Evolutionary conservation across 2,888 invertebrate species (phyloP), one percentile per base, ranked within the genome.

Genomic region (Uropetala carovei): DNA sequence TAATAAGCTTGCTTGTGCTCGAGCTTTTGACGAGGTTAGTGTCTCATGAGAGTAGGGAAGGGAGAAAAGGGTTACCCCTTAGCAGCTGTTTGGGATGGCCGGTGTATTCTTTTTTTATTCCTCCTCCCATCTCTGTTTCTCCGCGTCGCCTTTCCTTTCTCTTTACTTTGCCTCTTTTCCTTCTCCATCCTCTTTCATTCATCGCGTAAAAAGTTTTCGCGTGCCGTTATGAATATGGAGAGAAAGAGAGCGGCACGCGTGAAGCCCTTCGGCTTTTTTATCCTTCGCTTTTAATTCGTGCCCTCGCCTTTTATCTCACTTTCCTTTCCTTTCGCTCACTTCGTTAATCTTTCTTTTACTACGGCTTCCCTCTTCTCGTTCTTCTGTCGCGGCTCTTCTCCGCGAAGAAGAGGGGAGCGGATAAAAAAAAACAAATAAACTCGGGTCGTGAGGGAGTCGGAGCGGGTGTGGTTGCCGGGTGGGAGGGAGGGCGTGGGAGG

Each of bases 1-100:
- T 89, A 64, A 89, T 68, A 89, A 89, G 60, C 64, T 89, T 89
- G 43, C 89, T 68, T 43, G 43, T 27, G 60, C 30, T 60, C 64
- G 89, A 43, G 64, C 89, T 68, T 64, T 89, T 68, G 89, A 89
- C 89, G 64, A 89, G 8, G 60, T 60, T 30, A 59, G 14, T 86
- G n/a, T 89, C 89, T 58, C 89, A 8, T 10, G 64, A n/a, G 60
- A 18, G 85, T 18, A 30, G 30, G 60, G 14, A n/a, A 56, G 16
- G 11, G 13, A 30, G 43, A 14, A 43, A 43, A 11, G 43, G 60
- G 59, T 43, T 43, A 83, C 83, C 57, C 43, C 57, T 43, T 57
- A 83, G 56, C 57, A 11, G 13, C 43, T 83, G 83, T 83, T 83
- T 83, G 83, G 56, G 57, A 5, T 83, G 83, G 83, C 2, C 83